These are phyloP conservation scores for Crypturellus tataupa DNA, from an alignment of 2,797 vertebrate genomes.

Conservation along the genomic window DNA sequence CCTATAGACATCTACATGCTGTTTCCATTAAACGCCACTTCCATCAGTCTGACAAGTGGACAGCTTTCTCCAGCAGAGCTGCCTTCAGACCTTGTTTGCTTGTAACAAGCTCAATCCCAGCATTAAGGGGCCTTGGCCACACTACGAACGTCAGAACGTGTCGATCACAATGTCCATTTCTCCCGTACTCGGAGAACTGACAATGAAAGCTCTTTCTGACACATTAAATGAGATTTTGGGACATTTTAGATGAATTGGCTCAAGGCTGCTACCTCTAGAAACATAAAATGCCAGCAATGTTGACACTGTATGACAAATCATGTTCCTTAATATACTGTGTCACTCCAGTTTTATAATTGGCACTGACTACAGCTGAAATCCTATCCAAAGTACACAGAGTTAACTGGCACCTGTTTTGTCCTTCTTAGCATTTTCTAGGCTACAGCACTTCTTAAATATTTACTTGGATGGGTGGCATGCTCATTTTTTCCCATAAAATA, in stretches of 20 bases:
- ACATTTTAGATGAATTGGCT: slow-evolving; percentile 47
- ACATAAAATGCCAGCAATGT: slow-evolving; percentile 48
- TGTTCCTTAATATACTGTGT: slow-evolving; percentile 55
- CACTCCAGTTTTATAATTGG: slow-evolving; percentile 65
- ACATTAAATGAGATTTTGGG: slow-evolving; percentile 40
- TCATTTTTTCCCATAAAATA: slow-evolving; percentile 35
- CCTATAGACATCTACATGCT: not conserved
- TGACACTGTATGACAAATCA: slow-evolving; percentile 63
- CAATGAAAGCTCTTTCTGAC: slow-evolving; percentile 53
- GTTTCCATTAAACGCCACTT: slow-evolving; percentile 1
- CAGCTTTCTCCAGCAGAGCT: slow-evolving; percentile 2
- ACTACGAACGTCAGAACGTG: slow-evolving; percentile 34
- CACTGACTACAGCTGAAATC: slow-evolving; percentile 56
- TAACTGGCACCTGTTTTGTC: slow-evolving; percentile 55
- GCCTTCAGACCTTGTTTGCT: not conserved
- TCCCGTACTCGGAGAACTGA: slow-evolving; percentile 33
- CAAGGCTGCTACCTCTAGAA: slow-evolving; percentile 47
- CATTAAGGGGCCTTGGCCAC: slow-evolving; percentile 4
- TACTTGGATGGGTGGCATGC: slow-evolving; percentile 7
- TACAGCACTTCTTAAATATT: slow-evolving; percentile 50
- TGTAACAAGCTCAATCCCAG: slow-evolving; percentile 12
- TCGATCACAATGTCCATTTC: slow-evolving; percentile 29
- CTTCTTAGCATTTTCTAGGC: slow-evolving; percentile 39
- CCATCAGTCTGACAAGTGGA: not conserved
- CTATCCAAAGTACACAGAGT: slow-evolving; percentile 58